Conservation (phyloP, 2,888 invertebrate species). For the Iphiclides podalirius region DNA sequence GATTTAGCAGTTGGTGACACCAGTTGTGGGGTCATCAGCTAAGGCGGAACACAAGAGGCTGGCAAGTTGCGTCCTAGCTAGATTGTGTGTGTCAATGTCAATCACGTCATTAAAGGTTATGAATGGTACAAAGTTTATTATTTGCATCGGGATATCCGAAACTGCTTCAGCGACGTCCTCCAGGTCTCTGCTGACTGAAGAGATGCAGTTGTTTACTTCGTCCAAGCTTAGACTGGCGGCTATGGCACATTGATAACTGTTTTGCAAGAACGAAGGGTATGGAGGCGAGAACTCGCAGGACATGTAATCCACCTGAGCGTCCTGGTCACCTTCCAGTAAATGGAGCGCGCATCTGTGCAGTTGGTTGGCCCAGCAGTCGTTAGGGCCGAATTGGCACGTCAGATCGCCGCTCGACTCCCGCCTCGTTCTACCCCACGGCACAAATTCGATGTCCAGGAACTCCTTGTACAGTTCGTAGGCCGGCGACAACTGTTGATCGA, state of each 20-base stretch:
- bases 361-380: slow-evolving; percentile 68
- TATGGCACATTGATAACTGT: slow-evolving; percentile 52
- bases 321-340: slow-evolving; percentile 46
- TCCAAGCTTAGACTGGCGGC: slow-evolving; percentile 47
- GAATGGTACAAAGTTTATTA: slow-evolving; percentile 53
- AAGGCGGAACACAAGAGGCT: slow-evolving; percentile 56
- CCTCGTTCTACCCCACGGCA: slow-evolving; percentile 66
- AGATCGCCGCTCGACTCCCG: slow-evolving; percentile 41
- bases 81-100: slow-evolving; percentile 34
- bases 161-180: slow-evolving; percentile 47
- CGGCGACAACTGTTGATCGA: slow-evolving; percentile 43
- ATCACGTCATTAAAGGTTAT: slow-evolving; percentile 53
- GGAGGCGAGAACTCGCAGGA: slow-evolving; percentile 56
- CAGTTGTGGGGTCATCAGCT: slow-evolving; percentile 47
- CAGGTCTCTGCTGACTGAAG: slow-evolving; percentile 44
- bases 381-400: slow-evolving; percentile 49
- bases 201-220: slow-evolving; percentile 53
- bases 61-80: slow-evolving; percentile 38
- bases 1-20: background rate
- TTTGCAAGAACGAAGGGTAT: slow-evolving; percentile 39
- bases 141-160: slow-evolving; percentile 41
- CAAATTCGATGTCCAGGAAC: slow-evolving; percentile 57
- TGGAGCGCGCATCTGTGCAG: slow-evolving; percentile 60
- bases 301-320: slow-evolving; percentile 58
- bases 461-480: slow-evolving; percentile 50